These are phyloP conservation scores for Sesamia nonagrioides DNA, from an alignment of 1,140 invertebrate genomes.

Conservation along the genomic window DNA sequence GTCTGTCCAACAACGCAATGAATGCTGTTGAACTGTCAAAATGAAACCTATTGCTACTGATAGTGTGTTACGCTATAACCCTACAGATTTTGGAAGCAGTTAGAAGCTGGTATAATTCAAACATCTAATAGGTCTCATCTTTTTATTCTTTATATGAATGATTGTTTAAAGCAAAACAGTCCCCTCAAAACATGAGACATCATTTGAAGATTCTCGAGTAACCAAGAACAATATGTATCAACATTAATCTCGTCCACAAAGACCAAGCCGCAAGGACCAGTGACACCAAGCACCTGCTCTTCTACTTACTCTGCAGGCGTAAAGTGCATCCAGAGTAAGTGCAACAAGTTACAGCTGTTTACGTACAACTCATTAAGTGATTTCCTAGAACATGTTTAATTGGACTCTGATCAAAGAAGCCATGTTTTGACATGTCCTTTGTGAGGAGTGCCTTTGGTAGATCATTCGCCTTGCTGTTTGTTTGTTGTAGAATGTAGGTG, in stretches of 20 bases:
- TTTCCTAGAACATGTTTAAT: slow-evolving; percentile 74
- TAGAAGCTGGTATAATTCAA: too few relatives aligned
- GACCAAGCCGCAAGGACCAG: neutral
- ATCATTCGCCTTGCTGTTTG: slow-evolving; percentile 38
- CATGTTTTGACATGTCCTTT: slow-evolving; percentile 73
- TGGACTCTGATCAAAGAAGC: slow-evolving; percentile 76
- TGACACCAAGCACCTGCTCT: slow-evolving; percentile 41
- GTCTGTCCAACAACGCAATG: too few relatives aligned
- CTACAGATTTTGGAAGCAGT: too few relatives aligned
- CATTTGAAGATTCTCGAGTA: neutral
- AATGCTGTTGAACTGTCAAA: too few relatives aligned
- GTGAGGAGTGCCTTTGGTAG: slow-evolving; percentile 59
- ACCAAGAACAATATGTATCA: neutral
- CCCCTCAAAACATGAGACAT: neutral
- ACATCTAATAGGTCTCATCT: too few relatives aligned
- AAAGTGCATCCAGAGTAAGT: slow-evolving; percentile 1
- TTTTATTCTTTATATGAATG: too few relatives aligned
- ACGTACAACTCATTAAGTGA: slow-evolving; percentile 79
- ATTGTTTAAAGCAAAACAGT: too few relatives aligned
- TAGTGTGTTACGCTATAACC: too few relatives aligned
- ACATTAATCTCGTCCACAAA: slow-evolving; percentile 8
- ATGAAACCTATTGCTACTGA: too few relatives aligned
- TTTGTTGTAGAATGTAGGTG: slow-evolving; percentile 20
- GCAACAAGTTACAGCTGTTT: slow-evolving; percentile 57
- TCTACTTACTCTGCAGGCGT: slow-evolving; percentile 15